Conservation (phyloP, 2,888 invertebrate genomes). For the Epistrophella euchroma region DNA sequence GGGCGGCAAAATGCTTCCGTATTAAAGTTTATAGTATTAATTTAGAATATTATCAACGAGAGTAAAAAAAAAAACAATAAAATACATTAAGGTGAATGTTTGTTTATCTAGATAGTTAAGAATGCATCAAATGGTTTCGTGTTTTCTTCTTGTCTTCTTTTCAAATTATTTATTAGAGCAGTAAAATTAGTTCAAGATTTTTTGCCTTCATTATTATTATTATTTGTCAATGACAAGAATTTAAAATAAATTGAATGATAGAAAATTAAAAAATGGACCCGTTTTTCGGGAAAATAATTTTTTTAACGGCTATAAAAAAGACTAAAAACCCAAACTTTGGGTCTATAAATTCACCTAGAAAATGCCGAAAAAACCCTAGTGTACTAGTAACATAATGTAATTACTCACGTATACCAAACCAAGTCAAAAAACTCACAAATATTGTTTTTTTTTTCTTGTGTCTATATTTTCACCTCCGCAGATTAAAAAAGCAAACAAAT, state of each 20-base stretch:
- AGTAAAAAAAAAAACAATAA: slow-evolving; percentile 19
- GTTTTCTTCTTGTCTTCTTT: background rate
- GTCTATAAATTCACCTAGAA: too few relatives aligned
- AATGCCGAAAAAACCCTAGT: too few relatives aligned
- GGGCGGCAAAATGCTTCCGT: slow-evolving; percentile 58
- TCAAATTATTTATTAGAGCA: slow-evolving; percentile 55
- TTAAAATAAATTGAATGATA: background rate
- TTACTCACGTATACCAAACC: too few relatives aligned
- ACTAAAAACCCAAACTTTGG: too few relatives aligned
- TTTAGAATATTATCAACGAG: slow-evolving; percentile 48
- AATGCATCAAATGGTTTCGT: slow-evolving; percentile 1
- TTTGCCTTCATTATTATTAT: background rate
- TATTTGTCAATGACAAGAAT: slow-evolving; percentile 21
- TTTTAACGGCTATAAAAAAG: too few relatives aligned
- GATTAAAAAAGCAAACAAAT: background rate
- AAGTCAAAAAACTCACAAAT: too few relatives aligned
- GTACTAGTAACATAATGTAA: too few relatives aligned
- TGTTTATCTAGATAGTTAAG: background rate
- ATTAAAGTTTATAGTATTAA: slow-evolving; percentile 56
- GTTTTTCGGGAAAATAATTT: too few relatives aligned
- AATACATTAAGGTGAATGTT: slow-evolving; percentile 1
- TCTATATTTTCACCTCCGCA: too few relatives aligned
- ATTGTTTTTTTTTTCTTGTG: too few relatives aligned
- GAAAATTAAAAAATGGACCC: background rate
- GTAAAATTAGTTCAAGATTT: slow-evolving; percentile 59